Conservation (phyloP, 1,140 invertebrate genomes). For the Drosophila pruinosa region DNA sequence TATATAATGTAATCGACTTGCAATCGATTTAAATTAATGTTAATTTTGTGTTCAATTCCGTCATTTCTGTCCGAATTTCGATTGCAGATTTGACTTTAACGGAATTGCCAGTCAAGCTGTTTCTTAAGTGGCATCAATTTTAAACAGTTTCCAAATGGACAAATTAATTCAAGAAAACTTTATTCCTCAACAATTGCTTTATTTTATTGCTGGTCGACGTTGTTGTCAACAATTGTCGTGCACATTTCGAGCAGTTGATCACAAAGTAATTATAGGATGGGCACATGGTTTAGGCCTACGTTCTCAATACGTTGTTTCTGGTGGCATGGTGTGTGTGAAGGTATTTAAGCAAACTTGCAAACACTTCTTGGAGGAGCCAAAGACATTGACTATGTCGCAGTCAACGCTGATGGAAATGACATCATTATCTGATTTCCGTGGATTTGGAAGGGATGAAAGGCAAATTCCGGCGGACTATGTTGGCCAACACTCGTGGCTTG, state of each 20-base stretch:
- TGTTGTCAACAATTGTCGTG: constrained; percentile 66
- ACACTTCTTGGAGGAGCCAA: constrained; percentile 59
- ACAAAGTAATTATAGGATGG: constrained; percentile 16
- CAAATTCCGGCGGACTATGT: constrained; percentile 1
- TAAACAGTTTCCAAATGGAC: constrained; percentile 36
- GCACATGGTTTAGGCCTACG: constrained; percentile 39
- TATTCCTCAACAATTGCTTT: constrained; percentile 62
- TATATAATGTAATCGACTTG: neutral
- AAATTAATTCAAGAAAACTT: constrained; percentile 46
- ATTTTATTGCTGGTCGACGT: constrained; percentile 62
- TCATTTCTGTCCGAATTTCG: neutral
- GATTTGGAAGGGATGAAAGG: constrained; percentile 25
- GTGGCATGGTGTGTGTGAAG: constrained; percentile 50
- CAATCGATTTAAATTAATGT: neutral
- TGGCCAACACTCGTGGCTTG: neutral
- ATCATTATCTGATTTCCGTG: constrained; percentile 8
- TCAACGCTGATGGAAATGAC: constrained; percentile 24
- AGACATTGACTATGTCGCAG: constrained; percentile 17
- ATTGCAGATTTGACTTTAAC: constrained; percentile 13
- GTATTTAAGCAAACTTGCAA: constrained; percentile 56
- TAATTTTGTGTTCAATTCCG: neutral
- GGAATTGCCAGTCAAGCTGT: neutral
- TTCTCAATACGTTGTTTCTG: constrained; percentile 15
- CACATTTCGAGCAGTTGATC: constrained; percentile 49
- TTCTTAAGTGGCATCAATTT: neutral